Evolutionary conservation across 2,888 invertebrate genomes (phyloP), one percentile per base, ranked within the genome.

Genomic region (Notodromas monacha): DNA sequence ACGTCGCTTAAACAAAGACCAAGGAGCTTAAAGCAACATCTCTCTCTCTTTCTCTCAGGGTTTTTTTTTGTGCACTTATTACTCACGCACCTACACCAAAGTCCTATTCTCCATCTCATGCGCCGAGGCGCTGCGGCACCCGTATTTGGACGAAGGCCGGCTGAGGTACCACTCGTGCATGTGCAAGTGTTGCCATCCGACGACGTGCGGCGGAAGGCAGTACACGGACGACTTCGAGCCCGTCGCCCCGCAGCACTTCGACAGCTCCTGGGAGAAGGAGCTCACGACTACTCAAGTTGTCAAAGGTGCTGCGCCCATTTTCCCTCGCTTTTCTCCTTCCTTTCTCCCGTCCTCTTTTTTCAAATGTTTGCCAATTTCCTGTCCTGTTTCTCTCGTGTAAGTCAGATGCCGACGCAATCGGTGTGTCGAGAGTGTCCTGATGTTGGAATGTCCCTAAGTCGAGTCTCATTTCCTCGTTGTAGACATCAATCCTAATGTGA

Each of bases 151-250:
- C 47, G 96, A 96, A 51, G 96, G 92, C 15, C 65, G 96, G 39
- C 62, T 96, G 45, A 66, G 96, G 45, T 99, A 89, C 58, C 96
- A 96, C 57, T 92, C 89, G 37, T 96, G 96, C 54, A 99, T 96
- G 96, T 96, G 96, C 60, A 73, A 73, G 49, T 27, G 31, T 16
- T 16, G 14, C 12, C 30, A 31, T 14, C 29, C 36, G 15, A 64
- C 65, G 37, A 58, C 63, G 33, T 63, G 65, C 30, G 50, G 50
- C 10, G 63, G 68, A 57, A 58, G 84, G 34, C 79, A 81, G 51
- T 86, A 79, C 56, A 67, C 69, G 34, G 57, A 64, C 26, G 84
- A 86, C 52, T 73, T 84, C 42, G 89, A 89, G 54, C 84, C 81
- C 15, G 65, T 66, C 38, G 77, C 89, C 37, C 63, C 69, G 35